Base-by-base conservation (phyloP, 2,888 invertebrate genomes). In the Ennomos fuscantarius region DNA sequence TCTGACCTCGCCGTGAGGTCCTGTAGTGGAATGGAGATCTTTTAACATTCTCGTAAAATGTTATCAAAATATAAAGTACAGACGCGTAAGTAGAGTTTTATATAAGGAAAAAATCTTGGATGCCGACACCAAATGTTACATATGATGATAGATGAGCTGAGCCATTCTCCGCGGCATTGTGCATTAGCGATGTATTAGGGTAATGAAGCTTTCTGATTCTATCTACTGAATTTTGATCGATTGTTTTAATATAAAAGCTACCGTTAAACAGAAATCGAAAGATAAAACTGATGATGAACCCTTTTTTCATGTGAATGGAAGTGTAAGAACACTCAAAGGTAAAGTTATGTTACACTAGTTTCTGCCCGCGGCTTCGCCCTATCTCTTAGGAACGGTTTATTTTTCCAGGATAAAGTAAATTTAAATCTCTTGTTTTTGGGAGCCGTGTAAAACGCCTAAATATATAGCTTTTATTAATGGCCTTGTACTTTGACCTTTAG, bases 141-240 rank as follows among this genome's bases (percentile, higher is more conserved):
- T 45, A 55, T 55, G 48, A 61, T 60, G 50, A 70, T 70, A 56
- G 70, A 70, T 70, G 67, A 47, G 61, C 58, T 35, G 15, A 15
- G 15, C 11, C 36, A 12, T 13, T 31, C 9, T 41, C 39, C 24
- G 33, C 24, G 33, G 36, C 52, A 59, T 53, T 48, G 55, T 63
- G 55, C 62, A 63, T 66, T 60, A 61, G 54, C 45, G 12, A 31
- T 9, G 9, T 12, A 35, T 61, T 58, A 52, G 39, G 44, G 43
- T 60, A 59, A 60, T 48, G 55, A 54, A 52, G 41, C 55, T 42
- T 48, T 13, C 53, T n/a, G 41, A 63, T 60, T 52, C 2, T 42
- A 60, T 62, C 60, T 31, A 60, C 54, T 32, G 48, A 48, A 57
- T n/a, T 33, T 31, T 60, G 55, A 60, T 55, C 13, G 55, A 65